These are phyloP conservation scores for Gobionotothen gibberifrons DNA, from an alignment of 2,797 vertebrate genomes.

Conservation along the genomic window DNA sequence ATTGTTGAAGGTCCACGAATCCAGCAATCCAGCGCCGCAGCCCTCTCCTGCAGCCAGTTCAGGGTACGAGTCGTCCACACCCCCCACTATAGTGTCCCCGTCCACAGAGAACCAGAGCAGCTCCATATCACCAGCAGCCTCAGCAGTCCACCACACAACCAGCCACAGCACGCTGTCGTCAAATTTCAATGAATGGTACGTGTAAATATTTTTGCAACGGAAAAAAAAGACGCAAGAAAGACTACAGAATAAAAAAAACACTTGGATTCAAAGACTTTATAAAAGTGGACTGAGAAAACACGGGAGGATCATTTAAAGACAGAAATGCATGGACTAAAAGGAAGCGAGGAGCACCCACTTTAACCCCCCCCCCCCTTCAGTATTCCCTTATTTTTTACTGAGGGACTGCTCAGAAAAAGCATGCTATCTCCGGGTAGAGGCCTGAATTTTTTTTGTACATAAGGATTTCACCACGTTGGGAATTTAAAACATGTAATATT, in stretches of 20 bases:
- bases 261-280: conserved; percentile 85
- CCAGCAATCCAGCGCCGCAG: conserved; percentile 92
- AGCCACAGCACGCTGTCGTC: conserved; percentile 98
- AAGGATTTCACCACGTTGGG: conserved; percentile 92
- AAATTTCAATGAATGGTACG: conserved; percentile 99
- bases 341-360: conserved; percentile 83
- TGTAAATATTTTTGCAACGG: conserved; percentile 91
- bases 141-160: conserved; percentile 96
- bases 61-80: conserved; percentile 98
- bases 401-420: conserved; percentile 89
- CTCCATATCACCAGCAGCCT: conserved; percentile 96
- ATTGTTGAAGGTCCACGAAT: conserved; percentile 93
- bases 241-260: conserved; percentile 87
- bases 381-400: conserved; percentile 80
- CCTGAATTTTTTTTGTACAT: conserved; percentile 94
- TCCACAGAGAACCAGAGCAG: conserved; percentile 98
- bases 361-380: conserved; percentile 19
- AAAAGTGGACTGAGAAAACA: conserved; percentile 87
- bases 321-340: conserved; percentile 86
- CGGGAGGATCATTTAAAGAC: conserved; percentile 75
- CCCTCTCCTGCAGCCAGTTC: conserved; percentile 98
- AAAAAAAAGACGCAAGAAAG: conserved; percentile 76
- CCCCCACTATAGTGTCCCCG: conserved; percentile 97
- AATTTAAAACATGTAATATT: conserved; percentile 91
- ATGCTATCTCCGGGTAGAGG: conserved; percentile 89